phyloP scores from a whole-genome alignment of 2,113 vertebrate species.

The Microtus ochrogaster region DNA sequence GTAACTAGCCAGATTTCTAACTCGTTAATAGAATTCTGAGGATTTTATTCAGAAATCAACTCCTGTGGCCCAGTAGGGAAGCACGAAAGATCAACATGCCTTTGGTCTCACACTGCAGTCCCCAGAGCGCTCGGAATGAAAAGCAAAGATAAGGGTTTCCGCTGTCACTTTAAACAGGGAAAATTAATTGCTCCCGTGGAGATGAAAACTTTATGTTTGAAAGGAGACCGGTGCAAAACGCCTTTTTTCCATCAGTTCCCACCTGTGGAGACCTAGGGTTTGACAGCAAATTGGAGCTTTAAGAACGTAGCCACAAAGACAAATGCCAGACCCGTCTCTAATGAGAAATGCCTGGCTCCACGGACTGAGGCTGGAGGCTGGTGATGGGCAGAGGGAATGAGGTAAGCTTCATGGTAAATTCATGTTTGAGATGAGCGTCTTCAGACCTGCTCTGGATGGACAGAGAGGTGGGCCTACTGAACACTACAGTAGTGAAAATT shows the following conservation, averaged over 20 bases:
- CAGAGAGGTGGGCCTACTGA: not conserved
- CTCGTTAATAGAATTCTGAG: constrained; percentile 71
- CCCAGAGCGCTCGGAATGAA: constrained; percentile 61
- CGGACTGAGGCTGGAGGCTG: not conserved
- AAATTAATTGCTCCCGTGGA: constrained; percentile 73
- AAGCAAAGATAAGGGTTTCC: constrained; percentile 68
- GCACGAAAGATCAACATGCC: constrained; percentile 41
- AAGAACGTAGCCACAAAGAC: constrained; percentile 40
- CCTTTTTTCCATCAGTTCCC: not conserved
- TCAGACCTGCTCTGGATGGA: not conserved
- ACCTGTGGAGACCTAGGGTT: constrained; percentile 35
- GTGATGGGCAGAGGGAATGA: not conserved
- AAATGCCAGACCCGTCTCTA: constrained; percentile 36
- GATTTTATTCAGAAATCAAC: constrained; percentile 75
- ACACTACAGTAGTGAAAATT: not conserved
- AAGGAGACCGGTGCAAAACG: constrained; percentile 14
- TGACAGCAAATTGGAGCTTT: constrained; percentile 48
- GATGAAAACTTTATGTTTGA: constrained; percentile 67
- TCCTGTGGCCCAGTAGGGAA: constrained; percentile 37
- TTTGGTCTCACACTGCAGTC: constrained; percentile 50
- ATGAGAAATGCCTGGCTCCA: constrained; percentile 22
- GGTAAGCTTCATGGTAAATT: not conserved
- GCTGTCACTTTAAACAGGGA: constrained; percentile 56
- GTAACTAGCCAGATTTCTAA: constrained; percentile 76
- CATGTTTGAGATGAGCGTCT: not conserved